These are phyloP conservation scores for Pammene aurita DNA, from an alignment of 2,888 invertebrate genomes.

Conservation along the genomic window DNA sequence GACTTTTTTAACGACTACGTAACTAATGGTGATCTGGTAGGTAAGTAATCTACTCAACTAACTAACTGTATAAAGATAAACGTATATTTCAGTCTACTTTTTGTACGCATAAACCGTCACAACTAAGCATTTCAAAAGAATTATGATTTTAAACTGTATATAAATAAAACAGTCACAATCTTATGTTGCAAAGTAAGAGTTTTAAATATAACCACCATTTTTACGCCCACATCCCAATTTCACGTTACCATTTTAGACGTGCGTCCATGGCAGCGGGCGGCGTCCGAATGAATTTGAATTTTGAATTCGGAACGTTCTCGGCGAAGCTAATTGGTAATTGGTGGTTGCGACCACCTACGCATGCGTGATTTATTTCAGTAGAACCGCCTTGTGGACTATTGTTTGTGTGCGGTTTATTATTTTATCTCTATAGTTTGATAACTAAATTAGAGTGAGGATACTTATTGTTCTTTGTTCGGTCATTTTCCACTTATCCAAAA, in stretches of 20 bases:
- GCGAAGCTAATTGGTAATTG: conserved; percentile 78
- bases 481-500: too few relatives aligned
- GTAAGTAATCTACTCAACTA: too few relatives aligned
- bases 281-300: conserved; percentile 57
- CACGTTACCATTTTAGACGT: conserved; percentile 60
- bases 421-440: conserved; percentile 47
- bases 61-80: too few relatives aligned
- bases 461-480: too few relatives aligned
- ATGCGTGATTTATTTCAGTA: conserved; percentile 69
- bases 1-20: too few relatives aligned
- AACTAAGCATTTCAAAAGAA: too few relatives aligned
- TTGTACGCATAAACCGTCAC: too few relatives aligned
- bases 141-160: too few relatives aligned
- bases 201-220: conserved; percentile 17
- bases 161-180: too few relatives aligned
- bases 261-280: conserved; percentile 53
- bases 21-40: too few relatives aligned
- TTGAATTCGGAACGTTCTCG: conserved; percentile 62
- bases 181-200: not conserved
- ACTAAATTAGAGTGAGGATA: conserved; percentile 48
- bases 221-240: conserved; percentile 49
- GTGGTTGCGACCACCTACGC: conserved; percentile 73
- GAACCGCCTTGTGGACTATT: conserved; percentile 69
- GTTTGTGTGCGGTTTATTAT: conserved; percentile 55
- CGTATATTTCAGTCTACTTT: too few relatives aligned